Conservation (phyloP, 2,797 vertebrate genomes). For the Pseudomugil gertrudae region DNA sequence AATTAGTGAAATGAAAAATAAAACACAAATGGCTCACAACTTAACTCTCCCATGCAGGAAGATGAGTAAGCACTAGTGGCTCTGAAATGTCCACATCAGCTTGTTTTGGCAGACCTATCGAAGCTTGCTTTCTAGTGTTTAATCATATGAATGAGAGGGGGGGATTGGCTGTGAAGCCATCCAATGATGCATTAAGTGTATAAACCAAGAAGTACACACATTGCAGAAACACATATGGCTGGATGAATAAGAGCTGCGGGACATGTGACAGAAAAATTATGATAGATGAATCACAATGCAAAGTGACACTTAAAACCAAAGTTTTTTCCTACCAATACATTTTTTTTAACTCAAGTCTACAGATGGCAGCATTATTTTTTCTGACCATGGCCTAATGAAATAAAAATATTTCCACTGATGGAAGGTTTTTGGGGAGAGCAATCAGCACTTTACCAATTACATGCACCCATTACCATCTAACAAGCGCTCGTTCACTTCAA, state of each 20-base stretch:
- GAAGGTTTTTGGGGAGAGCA: constrained; percentile 68
- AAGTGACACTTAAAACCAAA: constrained; percentile 3
- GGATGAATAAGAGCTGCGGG: constrained; percentile 25
- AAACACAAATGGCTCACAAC: constrained; percentile 46
- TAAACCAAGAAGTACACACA: constrained; percentile 50
- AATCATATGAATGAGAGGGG: constrained; percentile 63
- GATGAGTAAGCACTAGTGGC: constrained; percentile 67
- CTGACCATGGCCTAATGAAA: constrained; percentile 77
- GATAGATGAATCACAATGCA: constrained; percentile 3
- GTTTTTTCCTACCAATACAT: not conserved
- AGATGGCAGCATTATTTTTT: constrained; percentile 72
- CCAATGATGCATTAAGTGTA: constrained; percentile 60
- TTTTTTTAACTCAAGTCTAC: constrained; percentile 34
- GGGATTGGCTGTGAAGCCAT: constrained; percentile 40
- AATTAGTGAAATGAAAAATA: constrained; percentile 58
- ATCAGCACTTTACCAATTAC: constrained; percentile 76
- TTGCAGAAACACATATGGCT: constrained; percentile 30
- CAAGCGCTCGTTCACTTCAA: constrained; percentile 53
- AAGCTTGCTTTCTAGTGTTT: constrained; percentile 59
- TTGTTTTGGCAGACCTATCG: constrained; percentile 47
- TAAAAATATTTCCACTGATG: constrained; percentile 70
- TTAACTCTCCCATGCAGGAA: constrained; percentile 21
- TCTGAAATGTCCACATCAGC: constrained; percentile 43
- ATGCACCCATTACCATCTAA: constrained; percentile 72
- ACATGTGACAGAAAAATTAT: constrained; percentile 6